These are phyloP conservation scores for Benthosema pterotum DNA, from an alignment of 2,797 vertebrate species.

Conservation along the genomic window DNA sequence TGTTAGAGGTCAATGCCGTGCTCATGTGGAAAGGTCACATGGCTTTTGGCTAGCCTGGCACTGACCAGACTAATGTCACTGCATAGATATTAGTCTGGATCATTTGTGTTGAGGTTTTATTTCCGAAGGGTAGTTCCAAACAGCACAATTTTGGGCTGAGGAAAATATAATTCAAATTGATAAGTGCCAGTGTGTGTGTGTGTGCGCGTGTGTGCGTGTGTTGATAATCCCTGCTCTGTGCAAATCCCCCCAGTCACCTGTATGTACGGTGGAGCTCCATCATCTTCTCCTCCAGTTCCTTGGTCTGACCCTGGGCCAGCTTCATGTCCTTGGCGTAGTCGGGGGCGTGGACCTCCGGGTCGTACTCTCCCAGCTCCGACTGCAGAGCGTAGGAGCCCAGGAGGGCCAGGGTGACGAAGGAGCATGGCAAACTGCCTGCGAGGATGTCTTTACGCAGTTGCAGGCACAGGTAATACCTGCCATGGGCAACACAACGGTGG, in stretches of 20 bases:
- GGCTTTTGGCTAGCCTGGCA: too few relatives aligned
- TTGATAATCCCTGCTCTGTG: neutral
- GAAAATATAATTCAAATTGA: too few relatives aligned
- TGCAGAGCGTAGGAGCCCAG: conserved; percentile 95
- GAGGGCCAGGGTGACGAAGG: conserved; percentile 94
- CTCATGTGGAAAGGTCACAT: too few relatives aligned
- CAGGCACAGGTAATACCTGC: conserved; percentile 93
- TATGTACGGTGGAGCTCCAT: conserved; percentile 95
- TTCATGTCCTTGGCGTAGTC: conserved; percentile 91
- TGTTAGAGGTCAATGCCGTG: too few relatives aligned
- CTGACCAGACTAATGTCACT: too few relatives aligned
- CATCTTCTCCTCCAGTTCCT: conserved; percentile 96
- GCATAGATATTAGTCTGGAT: too few relatives aligned
- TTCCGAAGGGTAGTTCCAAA: too few relatives aligned
- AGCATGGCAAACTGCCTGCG: conserved; percentile 89
- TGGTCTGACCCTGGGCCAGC: conserved; percentile 91
- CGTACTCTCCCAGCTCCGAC: conserved; percentile 94
- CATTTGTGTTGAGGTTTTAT: too few relatives aligned
- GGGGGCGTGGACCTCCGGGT: conserved; percentile 87
- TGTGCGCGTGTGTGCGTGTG: neutral
- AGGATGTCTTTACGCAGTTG: conserved; percentile 95
- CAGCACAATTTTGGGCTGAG: too few relatives aligned
- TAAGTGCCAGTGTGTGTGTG: too few relatives aligned
- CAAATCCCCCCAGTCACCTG: conserved; percentile 79
- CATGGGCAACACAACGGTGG: conserved; percentile 7